These are phyloP conservation scores for Ptychoptera albimana DNA, from an alignment of 2,888 invertebrate species.

Conservation along the genomic window DNA sequence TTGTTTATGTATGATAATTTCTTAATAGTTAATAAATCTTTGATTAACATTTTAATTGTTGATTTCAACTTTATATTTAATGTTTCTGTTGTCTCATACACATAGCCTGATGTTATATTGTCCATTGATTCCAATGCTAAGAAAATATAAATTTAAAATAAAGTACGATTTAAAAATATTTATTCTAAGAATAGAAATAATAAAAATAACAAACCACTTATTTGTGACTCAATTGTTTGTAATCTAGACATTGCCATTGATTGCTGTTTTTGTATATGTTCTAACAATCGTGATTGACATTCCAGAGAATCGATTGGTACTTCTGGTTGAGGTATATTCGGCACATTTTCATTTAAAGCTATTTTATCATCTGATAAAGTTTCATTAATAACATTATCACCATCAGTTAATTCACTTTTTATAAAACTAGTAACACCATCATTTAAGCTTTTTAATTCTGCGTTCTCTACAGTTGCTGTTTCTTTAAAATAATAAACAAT, in stretches of 20 bases:
- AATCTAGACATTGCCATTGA: slow-evolving; percentile 52
- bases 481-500: too few relatives aligned
- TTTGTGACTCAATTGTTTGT: slow-evolving; percentile 57
- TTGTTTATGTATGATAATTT: too few relatives aligned
- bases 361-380: too few relatives aligned
- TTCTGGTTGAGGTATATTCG: slow-evolving; percentile 56
- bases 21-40: too few relatives aligned
- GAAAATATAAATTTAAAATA: not conserved
- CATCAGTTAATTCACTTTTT: not conserved
- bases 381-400: too few relatives aligned
- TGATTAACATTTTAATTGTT: too few relatives aligned
- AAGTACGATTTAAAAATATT: not conserved
- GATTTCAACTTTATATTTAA: too few relatives aligned
- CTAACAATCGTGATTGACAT: slow-evolving; percentile 58
- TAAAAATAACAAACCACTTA: slow-evolving; percentile 38
- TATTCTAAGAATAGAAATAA: not conserved
- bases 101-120: not conserved
- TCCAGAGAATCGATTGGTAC: slow-evolving; percentile 64
- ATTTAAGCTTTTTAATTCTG: slow-evolving; percentile 8
- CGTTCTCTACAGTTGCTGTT: too few relatives aligned
- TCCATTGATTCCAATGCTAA: not conserved
- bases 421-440: not conserved
- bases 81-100: too few relatives aligned
- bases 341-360: slow-evolving; percentile 9
- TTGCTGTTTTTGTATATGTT: slow-evolving; percentile 63